Evolutionary conservation across 2,888 invertebrate species (phyloP).

Genomic region (Spialia ferax): DNA sequence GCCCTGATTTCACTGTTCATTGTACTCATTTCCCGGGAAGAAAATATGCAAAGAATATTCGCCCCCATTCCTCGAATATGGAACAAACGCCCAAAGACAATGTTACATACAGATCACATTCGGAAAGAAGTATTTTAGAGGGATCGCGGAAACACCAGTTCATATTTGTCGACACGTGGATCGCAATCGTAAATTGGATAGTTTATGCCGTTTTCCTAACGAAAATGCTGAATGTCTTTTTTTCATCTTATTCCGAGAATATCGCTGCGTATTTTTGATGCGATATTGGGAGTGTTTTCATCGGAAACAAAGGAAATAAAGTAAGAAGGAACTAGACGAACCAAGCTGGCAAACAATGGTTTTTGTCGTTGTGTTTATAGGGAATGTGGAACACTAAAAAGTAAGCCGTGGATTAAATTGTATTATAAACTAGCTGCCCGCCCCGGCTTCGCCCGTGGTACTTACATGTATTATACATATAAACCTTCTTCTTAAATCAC

Average conservation of each 20-base stretch:
- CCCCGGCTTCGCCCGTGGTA: no score
- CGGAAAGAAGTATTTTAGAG: not conserved
- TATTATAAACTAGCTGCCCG: no score
- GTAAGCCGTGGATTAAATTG: no score
- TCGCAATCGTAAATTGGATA: not conserved
- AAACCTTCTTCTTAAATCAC: no score
- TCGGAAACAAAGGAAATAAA: no score
- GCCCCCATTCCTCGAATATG: not conserved
- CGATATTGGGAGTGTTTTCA: no score
- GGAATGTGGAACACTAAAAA: no score
- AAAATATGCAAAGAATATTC: not conserved
- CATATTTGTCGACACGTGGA: not conserved
- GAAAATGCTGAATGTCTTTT: not conserved
- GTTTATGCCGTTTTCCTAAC: not conserved
- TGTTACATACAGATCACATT: not conserved
- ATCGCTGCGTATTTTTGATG: not conserved
- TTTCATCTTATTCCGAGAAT: not conserved
- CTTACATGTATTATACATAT: no score
- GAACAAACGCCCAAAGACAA: not conserved
- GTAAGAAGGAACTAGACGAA: no score
- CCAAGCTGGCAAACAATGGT: no score
- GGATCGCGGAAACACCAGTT: not conserved
- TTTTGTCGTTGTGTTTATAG: no score
- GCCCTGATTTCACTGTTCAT: conserved; percentile 1
- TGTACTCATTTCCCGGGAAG: not conserved